Conservation (phyloP, 2,113 vertebrate species). For the Elgaria multicarinata region DNA sequence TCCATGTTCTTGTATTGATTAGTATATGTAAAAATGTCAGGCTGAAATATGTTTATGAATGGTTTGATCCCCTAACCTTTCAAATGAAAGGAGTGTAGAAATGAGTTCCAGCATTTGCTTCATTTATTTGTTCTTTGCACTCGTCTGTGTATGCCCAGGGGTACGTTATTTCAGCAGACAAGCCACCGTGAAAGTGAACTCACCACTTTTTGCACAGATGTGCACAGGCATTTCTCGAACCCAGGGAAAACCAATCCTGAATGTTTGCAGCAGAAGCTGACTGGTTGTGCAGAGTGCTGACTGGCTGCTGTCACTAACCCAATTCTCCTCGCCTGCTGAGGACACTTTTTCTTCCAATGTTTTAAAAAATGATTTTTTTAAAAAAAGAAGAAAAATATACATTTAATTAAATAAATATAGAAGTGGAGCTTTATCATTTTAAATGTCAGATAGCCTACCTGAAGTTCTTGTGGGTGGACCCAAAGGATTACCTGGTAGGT, state of each 20-base stretch:
- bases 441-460: not conserved
- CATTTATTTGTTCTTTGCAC: not conserved
- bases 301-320: too few species aligned
- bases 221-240: not conserved
- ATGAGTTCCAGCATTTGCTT: not conserved
- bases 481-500: too few species aligned
- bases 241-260: not conserved
- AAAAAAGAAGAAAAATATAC: not conserved
- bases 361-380: not conserved
- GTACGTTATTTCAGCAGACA: not conserved
- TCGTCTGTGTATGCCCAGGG: not conserved
- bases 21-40: not conserved
- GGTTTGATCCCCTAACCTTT: not conserved
- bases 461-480: not conserved
- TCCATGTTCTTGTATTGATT: not conserved
- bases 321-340: not conserved
- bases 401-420: not conserved
- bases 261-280: not conserved
- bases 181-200: not conserved
- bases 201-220: not conserved
- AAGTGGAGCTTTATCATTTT: not conserved
- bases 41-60: not conserved
- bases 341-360: not conserved
- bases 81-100: not conserved
- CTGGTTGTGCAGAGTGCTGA: not conserved